Evolutionary conservation across 2,888 invertebrate species (phyloP), one percentile per base, ranked within the genome.

Genomic region (Acronicta aceris): DNA sequence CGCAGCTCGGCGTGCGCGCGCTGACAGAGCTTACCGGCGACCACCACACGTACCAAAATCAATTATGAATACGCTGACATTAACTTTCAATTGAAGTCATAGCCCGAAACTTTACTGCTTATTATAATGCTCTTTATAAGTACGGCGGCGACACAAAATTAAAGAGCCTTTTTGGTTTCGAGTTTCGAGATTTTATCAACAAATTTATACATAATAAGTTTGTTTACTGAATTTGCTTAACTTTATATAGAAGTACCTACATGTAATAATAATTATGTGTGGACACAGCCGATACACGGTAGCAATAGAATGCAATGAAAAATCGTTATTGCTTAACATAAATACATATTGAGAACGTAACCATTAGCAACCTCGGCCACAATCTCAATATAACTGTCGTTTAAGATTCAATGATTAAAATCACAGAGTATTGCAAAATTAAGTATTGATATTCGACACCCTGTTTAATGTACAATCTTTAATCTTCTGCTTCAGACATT

Each of bases 371-470:
- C 52, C 56, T 65, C 47, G 46, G 49, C 21, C 48, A 59, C 58
- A 57, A 64, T 71, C 75, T 73, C 59, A 73, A 69, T 65, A 76
- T 81, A 83, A 75, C 65, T 55, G 66, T 67, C 75, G 64, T 78
- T 82, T 81, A 80, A 83, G 76, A 83, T 83, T 61, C 59, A 67
- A 60, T 57, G 81, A 84, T 58, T 74, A 72, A 77, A 78, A 77
- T 72, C 53, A 51, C 59, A 57, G n/a, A 63, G 7, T 30, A 30
- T 30, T 30, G 30, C 8, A 30, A 33, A 33, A 12, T 12, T 33
- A 33, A 12, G 33, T 33, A 33, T 30, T 30, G 30, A 30, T 30
- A 30, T 30, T 30, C 30, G 30, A 30, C 30, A 10, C 30, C 30
- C 30, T 30, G 10, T 30, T 30, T 30, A 27, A 6, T 27, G 27